These are phyloP conservation scores for Acrobasis consociella DNA, from an alignment of 2,888 invertebrate genomes.

Conservation along the genomic window DNA sequence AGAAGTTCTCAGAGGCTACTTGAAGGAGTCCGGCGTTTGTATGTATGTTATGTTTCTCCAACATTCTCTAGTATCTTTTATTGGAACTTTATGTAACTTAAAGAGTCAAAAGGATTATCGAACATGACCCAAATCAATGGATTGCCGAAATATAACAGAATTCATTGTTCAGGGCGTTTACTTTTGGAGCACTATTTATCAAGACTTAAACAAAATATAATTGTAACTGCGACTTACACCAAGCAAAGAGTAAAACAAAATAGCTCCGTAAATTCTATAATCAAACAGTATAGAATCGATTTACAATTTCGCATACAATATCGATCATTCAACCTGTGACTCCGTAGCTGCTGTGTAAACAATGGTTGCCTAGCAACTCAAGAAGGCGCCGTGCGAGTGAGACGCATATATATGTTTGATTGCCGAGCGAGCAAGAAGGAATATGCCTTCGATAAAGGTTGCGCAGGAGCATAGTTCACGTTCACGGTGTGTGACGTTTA, in stretches of 20 bases:
- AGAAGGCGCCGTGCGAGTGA: conserved; percentile 35
- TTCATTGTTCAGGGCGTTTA: too few relatives aligned
- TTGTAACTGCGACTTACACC: background rate
- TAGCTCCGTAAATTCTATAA: conserved; percentile 12
- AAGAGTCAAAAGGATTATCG: too few relatives aligned
- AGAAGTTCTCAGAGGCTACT: too few relatives aligned
- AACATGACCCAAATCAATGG: too few relatives aligned
- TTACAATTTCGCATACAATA: conserved; percentile 38
- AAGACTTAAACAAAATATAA: background rate
- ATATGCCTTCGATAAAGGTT: conserved; percentile 69
- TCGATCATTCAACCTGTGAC: conserved; percentile 46
- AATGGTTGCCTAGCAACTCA: conserved; percentile 51
- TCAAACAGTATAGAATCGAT: conserved; percentile 32
- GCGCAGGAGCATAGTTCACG: conserved; percentile 52
- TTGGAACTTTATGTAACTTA: too few relatives aligned
- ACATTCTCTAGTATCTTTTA: too few relatives aligned
- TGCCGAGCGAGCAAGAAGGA: conserved; percentile 28
- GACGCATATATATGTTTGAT: conserved; percentile 28
- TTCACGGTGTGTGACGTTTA: conserved; percentile 52
- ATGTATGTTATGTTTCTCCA: too few relatives aligned
- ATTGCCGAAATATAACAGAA: too few relatives aligned
- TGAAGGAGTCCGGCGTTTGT: too few relatives aligned
- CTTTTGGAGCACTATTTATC: too few relatives aligned
- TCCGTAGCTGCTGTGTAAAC: conserved; percentile 40
- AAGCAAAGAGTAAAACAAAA: background rate